Evolutionary conservation across 2,888 invertebrate genomes (phyloP).

Genomic region (Helicoverpa assulta): DNA sequence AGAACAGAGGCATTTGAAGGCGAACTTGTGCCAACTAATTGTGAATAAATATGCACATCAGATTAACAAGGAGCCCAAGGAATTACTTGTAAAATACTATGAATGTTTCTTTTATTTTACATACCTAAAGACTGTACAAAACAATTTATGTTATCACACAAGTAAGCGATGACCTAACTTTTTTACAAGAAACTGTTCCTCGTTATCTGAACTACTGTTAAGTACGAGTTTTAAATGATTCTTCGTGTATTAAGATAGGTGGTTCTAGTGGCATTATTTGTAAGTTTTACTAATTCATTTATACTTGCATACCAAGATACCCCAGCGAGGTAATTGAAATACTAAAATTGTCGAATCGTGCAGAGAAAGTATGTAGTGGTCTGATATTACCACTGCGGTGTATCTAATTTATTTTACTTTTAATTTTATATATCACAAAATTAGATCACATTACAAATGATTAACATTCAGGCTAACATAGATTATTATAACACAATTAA

Average conservation of each 20-base stretch:
- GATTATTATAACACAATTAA: slow-evolving; percentile 30
- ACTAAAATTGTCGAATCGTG: slow-evolving; percentile 57
- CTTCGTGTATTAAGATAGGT: background rate
- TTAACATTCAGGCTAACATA: background rate
- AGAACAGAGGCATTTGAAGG: slow-evolving; percentile 24
- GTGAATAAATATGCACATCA: slow-evolving; percentile 38
- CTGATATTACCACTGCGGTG: slow-evolving; percentile 7
- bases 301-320: slow-evolving; percentile 9
- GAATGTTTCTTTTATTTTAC: background rate
- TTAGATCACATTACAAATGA: background rate
- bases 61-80: background rate
- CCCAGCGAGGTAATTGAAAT: slow-evolving; percentile 18
- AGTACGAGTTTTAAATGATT: too few relatives aligned
- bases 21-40: slow-evolving; percentile 46
- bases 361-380: slow-evolving; percentile 59
- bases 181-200: background rate
- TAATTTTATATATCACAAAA: slow-evolving; percentile 30
- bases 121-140: background rate
- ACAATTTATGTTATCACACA: background rate
- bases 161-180: background rate
- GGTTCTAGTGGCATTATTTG: background rate
- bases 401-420: slow-evolving; percentile 20
- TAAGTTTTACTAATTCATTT: background rate
- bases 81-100: too few relatives aligned
- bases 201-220: too few relatives aligned